phyloP scores from a whole-genome alignment of 2,113 vertebrate genomes.

The cattle (Bos taurus) region ARS-UCD2.0 NC_037355.1:4084001-4084500 shows the following conservation, averaged over 20 bases:
- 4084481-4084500: not conserved
- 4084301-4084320: not conserved
- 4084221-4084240: not conserved
- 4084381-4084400: not conserved
- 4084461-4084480: not conserved
- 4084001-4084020: not conserved
- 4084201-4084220: not conserved
- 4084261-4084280: not conserved
- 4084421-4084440: rapidly evolving
- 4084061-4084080: not conserved
- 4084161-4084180: not conserved
- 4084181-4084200: not conserved
- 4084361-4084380: not conserved
- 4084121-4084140: not conserved
- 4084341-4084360: not conserved
- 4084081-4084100: not conserved
- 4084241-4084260: not conserved
- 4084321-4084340: not conserved
- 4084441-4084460: not conserved
- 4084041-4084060: not conserved
- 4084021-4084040: not conserved
- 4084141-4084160: not conserved
- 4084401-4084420: not conserved
- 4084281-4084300: not conserved
- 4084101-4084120: too few relatives aligned